Conservation (phyloP, 2,113 vertebrate species). For the Centropristis striata region DNA sequence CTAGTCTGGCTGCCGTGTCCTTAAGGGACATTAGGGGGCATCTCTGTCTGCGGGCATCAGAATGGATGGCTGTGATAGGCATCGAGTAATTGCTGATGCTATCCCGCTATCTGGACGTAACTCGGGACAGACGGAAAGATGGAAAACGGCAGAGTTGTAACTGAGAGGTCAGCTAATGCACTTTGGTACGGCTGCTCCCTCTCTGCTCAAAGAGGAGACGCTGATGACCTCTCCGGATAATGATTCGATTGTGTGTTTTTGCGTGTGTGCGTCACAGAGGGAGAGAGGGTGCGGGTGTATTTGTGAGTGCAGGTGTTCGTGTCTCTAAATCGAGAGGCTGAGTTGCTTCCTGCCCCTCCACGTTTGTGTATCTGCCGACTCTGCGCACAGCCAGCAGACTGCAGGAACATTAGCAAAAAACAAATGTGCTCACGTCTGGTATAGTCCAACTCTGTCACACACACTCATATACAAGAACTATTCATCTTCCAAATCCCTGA, state of each 20-base stretch:
- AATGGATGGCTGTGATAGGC: conserved; percentile 63
- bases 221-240: conserved; percentile 34
- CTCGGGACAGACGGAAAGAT: conserved; percentile 40
- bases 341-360: conserved; percentile 22
- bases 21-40: conserved; percentile 57
- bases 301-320: conserved; percentile 52
- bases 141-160: conserved; percentile 53
- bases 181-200: conserved; percentile 24
- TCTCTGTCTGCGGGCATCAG: conserved; percentile 59
- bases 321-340: conserved; percentile 39
- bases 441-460: conserved; percentile 33
- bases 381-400: conserved; percentile 47
- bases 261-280: conserved; percentile 20
- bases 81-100: conserved; percentile 81
- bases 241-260: conserved; percentile 48
- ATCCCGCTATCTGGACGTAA: conserved; percentile 60
- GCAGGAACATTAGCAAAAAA: conserved; percentile 39
- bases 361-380: conserved; percentile 50
- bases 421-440: conserved; percentile 48
- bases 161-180: conserved; percentile 66
- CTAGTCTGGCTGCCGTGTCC: conserved; percentile 17
- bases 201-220: conserved; percentile 19
- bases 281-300: background rate
- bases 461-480: conserved; percentile 19
- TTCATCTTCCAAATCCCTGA: conserved; percentile 52